Evolutionary conservation across 1,140 invertebrate genomes (phyloP).

Genomic region (Zeugodacus cucurbitae): DNA sequence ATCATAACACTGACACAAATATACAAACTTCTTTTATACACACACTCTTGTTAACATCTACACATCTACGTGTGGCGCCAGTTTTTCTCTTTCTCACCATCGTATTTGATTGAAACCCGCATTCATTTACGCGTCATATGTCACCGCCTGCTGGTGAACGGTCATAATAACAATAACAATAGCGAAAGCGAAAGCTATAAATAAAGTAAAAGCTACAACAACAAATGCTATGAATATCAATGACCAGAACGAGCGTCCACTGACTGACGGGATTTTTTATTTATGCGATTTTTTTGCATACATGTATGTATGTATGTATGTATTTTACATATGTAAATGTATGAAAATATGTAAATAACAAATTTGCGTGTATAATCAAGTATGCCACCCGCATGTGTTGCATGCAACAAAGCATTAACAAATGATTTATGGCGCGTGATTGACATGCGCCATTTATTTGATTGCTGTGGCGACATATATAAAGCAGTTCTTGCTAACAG

Average conservation of each 20-base stretch:
- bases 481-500: neutral
- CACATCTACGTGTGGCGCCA: neutral
- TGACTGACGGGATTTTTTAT: neutral
- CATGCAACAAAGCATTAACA: slow-evolving; percentile 39
- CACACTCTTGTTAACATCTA: neutral
- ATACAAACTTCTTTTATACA: neutral
- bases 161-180: slow-evolving; percentile 13
- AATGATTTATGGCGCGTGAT: slow-evolving; percentile 64
- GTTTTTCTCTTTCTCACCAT: neutral
- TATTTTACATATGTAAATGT: neutral
- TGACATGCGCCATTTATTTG: slow-evolving; percentile 54
- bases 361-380: neutral
- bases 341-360: neutral
- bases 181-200: neutral
- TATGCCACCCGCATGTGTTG: neutral
- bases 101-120: neutral
- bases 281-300: neutral
- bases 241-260: neutral
- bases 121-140: slow-evolving; percentile 7
- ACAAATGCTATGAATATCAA: neutral
- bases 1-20: neutral
- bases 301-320: neutral
- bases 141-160: neutral
- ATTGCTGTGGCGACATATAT: neutral
- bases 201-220: neutral